phyloP scores from a whole-genome alignment of 1,140 invertebrate species.

The Colletes gigas region DNA sequence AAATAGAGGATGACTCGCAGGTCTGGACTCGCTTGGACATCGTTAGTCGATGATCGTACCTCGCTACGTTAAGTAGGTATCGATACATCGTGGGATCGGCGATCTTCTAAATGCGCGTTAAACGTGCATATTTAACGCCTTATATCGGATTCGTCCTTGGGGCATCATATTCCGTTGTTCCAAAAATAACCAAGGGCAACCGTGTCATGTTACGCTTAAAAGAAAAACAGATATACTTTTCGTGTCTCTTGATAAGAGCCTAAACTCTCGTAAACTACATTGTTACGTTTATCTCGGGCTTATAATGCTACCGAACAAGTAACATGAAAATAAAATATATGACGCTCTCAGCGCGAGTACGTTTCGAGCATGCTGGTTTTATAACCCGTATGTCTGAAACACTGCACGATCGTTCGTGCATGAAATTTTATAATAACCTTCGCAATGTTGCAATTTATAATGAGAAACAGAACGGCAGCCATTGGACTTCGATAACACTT shows the following conservation, averaged over 20 bases:
- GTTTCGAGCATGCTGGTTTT: conserved; percentile 6
- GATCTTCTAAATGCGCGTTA: conserved; percentile 16
- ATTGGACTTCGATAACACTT: background rate
- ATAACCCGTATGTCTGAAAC: background rate
- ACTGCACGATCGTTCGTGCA: background rate
- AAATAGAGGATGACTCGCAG: conserved; percentile 73
- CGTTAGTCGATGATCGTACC: conserved; percentile 56
- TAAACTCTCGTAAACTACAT: background rate
- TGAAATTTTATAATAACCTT: conserved; percentile 16
- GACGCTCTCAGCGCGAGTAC: background rate
- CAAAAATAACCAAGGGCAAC: conserved; percentile 48
- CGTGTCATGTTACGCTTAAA: conserved; percentile 16
- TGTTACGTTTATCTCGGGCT: background rate
- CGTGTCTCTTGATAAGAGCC: conserved; percentile 17
- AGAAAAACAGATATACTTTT: background rate
- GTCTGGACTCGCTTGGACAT: conserved; percentile 59
- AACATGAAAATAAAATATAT: background rate
- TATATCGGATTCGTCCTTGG: background rate
- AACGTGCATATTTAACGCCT: conserved; percentile 5
- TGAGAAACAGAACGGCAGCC: background rate
- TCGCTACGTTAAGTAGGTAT: conserved; percentile 22
- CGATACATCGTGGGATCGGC: conserved; percentile 28
- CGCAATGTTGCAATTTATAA: background rate
- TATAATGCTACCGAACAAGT: too few species aligned
- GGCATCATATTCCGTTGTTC: conserved; percentile 7